A percentile compares a stretch with the other conserved stretches of the same genome.
Conservation (phyloP, 2,888 invertebrate species). For the Liopterus haemorrhoidalis region DNA sequence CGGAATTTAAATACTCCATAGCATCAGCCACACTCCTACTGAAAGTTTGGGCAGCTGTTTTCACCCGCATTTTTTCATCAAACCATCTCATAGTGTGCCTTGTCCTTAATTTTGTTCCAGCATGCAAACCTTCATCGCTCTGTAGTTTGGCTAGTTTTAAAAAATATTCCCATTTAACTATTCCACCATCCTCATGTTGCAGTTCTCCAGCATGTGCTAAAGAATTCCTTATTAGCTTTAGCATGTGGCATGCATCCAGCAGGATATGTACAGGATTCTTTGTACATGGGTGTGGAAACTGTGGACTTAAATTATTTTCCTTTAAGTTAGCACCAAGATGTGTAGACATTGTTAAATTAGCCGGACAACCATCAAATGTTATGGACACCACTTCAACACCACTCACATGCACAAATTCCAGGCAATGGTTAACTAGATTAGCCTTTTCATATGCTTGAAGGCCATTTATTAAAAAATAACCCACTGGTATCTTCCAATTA, state of each 20-base stretch:
- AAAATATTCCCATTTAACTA: conserved; percentile 23
- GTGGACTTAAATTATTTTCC: conserved; percentile 12
- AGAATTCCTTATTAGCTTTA: conserved; percentile 26
- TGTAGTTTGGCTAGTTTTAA: conserved; percentile 19
- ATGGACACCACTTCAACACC: conserved; percentile 13
- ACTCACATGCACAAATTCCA: conserved; percentile 12
- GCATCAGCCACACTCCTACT: conserved; percentile 22
- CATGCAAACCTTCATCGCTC: conserved; percentile 16
- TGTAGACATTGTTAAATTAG: conserved; percentile 17
- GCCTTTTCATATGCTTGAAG: conserved; percentile 30
- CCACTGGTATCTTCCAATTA: conserved; percentile 37
- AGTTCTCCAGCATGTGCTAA: conserved; percentile 16
- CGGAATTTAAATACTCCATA: conserved; percentile 12
- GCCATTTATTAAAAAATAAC: conserved; percentile 35
- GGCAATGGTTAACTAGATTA: conserved; percentile 3
- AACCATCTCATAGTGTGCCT: too few species aligned
- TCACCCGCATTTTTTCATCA: background rate
- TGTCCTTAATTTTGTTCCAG: conserved; percentile 25
- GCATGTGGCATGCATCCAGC: conserved; percentile 26
- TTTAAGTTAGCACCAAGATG: conserved; percentile 17
- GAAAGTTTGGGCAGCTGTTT: conserved; percentile 14
- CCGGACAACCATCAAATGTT: conserved; percentile 23
- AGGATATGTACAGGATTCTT: conserved; percentile 24
- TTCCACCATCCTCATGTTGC: conserved; percentile 11
- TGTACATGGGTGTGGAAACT: conserved; percentile 20